Percentiles rank a stretch among this genome's conserved stretches.
phyloP scores from a whole-genome alignment of 2,888 invertebrate genomes.

The Pycnomerus fuliginosus region DNA sequence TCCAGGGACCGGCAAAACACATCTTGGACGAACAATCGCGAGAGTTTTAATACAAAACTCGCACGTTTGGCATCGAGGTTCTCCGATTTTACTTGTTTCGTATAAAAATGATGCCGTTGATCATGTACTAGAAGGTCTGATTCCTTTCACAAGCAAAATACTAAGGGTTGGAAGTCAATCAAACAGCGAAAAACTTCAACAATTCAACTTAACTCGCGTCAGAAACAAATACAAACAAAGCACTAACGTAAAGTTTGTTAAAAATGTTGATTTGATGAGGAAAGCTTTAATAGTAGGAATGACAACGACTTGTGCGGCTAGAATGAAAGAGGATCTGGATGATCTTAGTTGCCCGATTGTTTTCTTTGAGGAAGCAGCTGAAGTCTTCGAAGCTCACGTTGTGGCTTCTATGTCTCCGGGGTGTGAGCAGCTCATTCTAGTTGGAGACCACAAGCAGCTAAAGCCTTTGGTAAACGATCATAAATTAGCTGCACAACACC shows the following conservation, averaged over 20 bases:
- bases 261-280: constrained; percentile 54
- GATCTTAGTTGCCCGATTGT: constrained; percentile 66
- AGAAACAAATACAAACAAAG: too few relatives aligned
- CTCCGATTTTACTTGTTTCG: constrained; percentile 74
- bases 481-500: constrained; percentile 18
- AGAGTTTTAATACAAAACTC: constrained; percentile 64
- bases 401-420: constrained; percentile 69
- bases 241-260: too few relatives aligned
- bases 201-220: constrained; percentile 54
- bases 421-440: constrained; percentile 80
- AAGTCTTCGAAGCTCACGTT: constrained; percentile 82
- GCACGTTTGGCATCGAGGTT: constrained; percentile 48
- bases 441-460: constrained; percentile 58
- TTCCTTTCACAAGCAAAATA: constrained; percentile 60
- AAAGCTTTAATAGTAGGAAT: constrained; percentile 66
- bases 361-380: constrained; percentile 88
- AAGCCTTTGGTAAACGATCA: constrained; percentile 17
- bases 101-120: constrained; percentile 87
- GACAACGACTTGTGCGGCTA: constrained; percentile 77
- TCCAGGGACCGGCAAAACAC: too few relatives aligned
- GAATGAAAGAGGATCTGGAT: constrained; percentile 62
- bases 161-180: constrained; percentile 71
- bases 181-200: constrained; percentile 58
- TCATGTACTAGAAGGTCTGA: constrained; percentile 75
- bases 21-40: constrained; percentile 73